phyloP scores from a whole-genome alignment of 2,113 vertebrate genomes.

The Microcebus murinus region DNA sequence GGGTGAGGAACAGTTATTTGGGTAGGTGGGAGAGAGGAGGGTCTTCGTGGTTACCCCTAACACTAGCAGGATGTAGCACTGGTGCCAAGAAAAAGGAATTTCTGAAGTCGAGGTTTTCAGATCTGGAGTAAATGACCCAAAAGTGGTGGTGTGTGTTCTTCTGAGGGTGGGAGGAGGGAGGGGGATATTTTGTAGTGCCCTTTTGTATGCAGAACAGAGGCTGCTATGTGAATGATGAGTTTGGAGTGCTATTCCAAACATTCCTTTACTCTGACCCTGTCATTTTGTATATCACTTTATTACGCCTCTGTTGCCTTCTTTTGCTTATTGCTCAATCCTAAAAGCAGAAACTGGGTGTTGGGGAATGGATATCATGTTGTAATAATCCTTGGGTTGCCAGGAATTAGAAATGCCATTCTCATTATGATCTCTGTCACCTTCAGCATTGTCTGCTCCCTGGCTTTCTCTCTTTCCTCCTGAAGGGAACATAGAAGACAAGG shows the following conservation, averaged over 20 bases:
- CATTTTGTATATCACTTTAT: background rate
- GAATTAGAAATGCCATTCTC: conserved; percentile 56
- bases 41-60: conserved; percentile 40
- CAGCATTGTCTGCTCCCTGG: conserved; percentile 78
- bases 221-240: background rate
- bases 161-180: background rate
- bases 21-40: conserved; percentile 68
- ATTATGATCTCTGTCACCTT: conserved; percentile 76
- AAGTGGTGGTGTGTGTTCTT: conserved; percentile 14
- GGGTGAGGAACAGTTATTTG: conserved; percentile 79
- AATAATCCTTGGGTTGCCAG: background rate
- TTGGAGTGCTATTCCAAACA: background rate
- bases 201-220: background rate
- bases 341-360: conserved; percentile 37
- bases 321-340: background rate
- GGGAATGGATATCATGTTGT: background rate
- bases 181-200: background rate
- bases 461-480: conserved; percentile 80
- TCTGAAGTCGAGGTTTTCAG: background rate
- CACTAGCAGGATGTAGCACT: background rate
- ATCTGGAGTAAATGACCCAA: background rate
- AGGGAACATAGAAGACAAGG: conserved; percentile 78
- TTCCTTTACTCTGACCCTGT: background rate
- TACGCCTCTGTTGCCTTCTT: background rate
- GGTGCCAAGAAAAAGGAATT: conserved; percentile 2